These are phyloP conservation scores for Eurytoma adleriae DNA, from an alignment of 2,888 invertebrate genomes.

Conservation along the genomic window DNA sequence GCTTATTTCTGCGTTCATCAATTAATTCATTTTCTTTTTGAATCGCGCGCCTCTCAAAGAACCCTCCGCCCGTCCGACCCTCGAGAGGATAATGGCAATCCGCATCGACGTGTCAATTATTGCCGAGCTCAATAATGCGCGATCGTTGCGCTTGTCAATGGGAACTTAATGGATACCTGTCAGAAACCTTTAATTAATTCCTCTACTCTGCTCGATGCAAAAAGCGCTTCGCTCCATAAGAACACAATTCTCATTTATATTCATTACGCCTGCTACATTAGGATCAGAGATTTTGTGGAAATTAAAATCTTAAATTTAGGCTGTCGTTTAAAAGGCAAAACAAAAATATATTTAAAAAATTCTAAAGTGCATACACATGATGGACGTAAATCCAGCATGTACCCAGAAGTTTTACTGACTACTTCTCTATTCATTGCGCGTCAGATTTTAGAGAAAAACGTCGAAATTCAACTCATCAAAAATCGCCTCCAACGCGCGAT, in stretches of 20 bases:
- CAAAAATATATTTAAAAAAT: background rate
- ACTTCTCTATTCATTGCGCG: constrained; percentile 68
- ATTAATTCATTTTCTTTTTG: constrained; percentile 51
- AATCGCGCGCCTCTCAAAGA: constrained; percentile 25
- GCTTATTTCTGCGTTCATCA: constrained; percentile 56
- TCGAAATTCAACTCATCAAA: constrained; percentile 66
- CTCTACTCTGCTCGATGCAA: constrained; percentile 16
- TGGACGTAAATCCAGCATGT: constrained; percentile 59
- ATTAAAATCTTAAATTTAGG: no score
- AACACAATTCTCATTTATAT: background rate
- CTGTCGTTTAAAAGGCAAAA: background rate
- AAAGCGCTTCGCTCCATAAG: background rate
- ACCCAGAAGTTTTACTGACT: constrained; percentile 59
- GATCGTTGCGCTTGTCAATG: constrained; percentile 12
- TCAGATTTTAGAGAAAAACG: constrained; percentile 64
- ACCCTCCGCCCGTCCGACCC: constrained; percentile 6
- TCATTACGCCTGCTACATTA: background rate
- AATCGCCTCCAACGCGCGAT: constrained; percentile 61
- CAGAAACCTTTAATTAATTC: constrained; percentile 51
- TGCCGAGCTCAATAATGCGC: constrained; percentile 34
- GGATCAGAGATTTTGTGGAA: no score
- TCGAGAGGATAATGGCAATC: constrained; percentile 34
- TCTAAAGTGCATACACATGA: constrained; percentile 2
- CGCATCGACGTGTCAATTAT: constrained; percentile 44
- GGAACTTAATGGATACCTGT: constrained; percentile 44